Percentiles rank a stretch among this genome's conserved stretches.
These are phyloP conservation scores for Laterallus jamaicensis DNA, from an alignment of 2,113 vertebrate genomes.

Conservation along the genomic window DNA sequence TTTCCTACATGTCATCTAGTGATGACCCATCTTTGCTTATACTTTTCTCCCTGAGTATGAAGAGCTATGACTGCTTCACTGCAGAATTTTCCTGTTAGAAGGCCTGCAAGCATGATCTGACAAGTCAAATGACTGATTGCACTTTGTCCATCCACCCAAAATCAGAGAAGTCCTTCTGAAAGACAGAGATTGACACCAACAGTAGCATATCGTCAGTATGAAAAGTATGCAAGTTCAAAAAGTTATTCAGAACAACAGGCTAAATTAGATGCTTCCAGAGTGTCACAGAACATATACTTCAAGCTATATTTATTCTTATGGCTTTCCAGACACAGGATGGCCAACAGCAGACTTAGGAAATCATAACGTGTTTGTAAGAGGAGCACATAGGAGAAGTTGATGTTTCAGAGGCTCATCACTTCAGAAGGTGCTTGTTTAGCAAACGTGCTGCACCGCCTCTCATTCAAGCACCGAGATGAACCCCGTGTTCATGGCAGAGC, in stretches of 20 bases:
- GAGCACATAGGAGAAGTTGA: background rate
- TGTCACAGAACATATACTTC: background rate
- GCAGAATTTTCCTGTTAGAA: background rate
- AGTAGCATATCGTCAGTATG: background rate
- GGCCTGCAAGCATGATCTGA: background rate
- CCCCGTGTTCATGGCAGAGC: rapidly evolving
- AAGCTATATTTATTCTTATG: background rate
- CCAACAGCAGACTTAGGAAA: background rate
- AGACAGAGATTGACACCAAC: background rate
- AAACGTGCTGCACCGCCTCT: background rate
- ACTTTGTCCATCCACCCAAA: background rate
- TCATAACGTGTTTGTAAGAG: background rate
- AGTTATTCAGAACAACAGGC: background rate
- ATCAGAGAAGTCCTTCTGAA: background rate
- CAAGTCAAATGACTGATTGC: background rate
- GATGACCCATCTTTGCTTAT: background rate
- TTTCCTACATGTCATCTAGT: background rate
- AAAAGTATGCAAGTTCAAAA: background rate
- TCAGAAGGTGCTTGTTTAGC: background rate
- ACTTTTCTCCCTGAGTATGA: background rate
- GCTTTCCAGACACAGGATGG: background rate
- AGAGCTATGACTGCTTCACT: background rate
- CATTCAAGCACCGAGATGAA: background rate
- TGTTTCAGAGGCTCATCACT: background rate
- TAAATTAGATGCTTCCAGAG: background rate